Base-by-base conservation (phyloP, 2,113 vertebrate genomes). In the Pardalotus punctatus region DNA sequence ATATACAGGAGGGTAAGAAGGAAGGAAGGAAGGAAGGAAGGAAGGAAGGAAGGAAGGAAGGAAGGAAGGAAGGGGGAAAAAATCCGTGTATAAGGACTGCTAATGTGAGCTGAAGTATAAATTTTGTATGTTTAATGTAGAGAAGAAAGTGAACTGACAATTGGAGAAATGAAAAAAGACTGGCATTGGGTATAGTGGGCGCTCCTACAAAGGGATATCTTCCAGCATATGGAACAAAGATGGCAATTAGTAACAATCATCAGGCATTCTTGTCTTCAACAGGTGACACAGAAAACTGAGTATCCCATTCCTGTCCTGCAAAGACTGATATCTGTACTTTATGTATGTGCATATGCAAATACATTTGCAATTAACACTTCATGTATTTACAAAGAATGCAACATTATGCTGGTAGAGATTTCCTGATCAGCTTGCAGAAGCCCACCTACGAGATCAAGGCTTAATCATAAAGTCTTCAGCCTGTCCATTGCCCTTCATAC, bases 261-360 rank as follows among this genome's bases (percentile, higher is more conserved):
- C 12, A 10, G 13, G 16, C 67, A 54, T 33, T 43, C 5, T 65
- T 86, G 10, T 43, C 15, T 85, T 51, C 60, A 43, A 2, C 2
- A 33, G 11, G 6, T 27, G 24, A n/a, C 5, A 25, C 6, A 64
- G 31, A 74, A 78, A 72, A 65, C 6, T 13, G 3, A 31, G 3
- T 38, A 61, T 51, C 21, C 10, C 2, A 2, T 43, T 81, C 20
- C 18, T 60, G 28, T 33, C 23, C 40, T 51, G 12, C 40, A 73
- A 54, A 64, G 13, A 57, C 4, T 71, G 12, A 33, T 40, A 12
- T 58, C 23, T 9, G 5, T 31, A n/a, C 0, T 36, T 45, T 8
- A 19, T 35, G 5, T 45, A 60, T 14, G 1, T 51, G 24, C 13
- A 19, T 7, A 3, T 42, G 6, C 1, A 0, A n/a, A 23, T 5